A percentile compares a stretch with the other conserved stretches of the same genome.
These are phyloP conservation scores for Coptodon rendalli DNA, from an alignment of 2,113 vertebrate species.

Conservation along the genomic window DNA sequence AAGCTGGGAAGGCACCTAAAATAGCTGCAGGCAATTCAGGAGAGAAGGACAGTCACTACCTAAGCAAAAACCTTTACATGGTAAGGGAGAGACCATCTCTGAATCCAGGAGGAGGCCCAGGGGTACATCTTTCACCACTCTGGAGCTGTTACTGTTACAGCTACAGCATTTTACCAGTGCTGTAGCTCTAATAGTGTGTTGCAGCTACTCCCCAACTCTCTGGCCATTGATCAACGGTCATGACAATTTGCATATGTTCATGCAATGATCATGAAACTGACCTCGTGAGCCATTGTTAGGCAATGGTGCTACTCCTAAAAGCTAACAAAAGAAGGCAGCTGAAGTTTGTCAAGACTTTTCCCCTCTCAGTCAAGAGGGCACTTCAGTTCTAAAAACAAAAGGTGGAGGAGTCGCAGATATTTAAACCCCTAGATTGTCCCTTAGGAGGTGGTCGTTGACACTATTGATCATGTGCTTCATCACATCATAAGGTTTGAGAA, in stretches of 20 bases:
- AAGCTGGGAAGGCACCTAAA: neutral
- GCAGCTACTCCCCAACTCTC: rapidly evolving
- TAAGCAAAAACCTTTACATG: neutral
- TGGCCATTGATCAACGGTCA: neutral
- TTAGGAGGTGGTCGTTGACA: neutral
- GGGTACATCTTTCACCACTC: neutral
- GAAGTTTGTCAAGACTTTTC: neutral
- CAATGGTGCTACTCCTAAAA: neutral
- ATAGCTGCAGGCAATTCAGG: neutral
- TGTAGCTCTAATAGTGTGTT: neutral
- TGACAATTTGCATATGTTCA: neutral
- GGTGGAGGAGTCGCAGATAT: neutral
- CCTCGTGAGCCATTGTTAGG: neutral
- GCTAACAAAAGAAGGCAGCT: neutral
- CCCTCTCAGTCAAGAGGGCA: neutral
- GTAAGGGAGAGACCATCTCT: neutral
- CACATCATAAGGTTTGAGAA: neutral
- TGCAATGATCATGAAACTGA: neutral
- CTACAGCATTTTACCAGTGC: neutral
- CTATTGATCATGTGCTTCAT: neutral
- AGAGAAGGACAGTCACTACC: neutral
- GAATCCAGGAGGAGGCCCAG: neutral
- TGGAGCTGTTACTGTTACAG: neutral
- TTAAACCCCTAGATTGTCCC: neutral
- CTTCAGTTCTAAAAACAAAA: neutral